Conservation (phyloP, 53 echinoderm and acorn worm species). For the Henricia sp. region DNA sequence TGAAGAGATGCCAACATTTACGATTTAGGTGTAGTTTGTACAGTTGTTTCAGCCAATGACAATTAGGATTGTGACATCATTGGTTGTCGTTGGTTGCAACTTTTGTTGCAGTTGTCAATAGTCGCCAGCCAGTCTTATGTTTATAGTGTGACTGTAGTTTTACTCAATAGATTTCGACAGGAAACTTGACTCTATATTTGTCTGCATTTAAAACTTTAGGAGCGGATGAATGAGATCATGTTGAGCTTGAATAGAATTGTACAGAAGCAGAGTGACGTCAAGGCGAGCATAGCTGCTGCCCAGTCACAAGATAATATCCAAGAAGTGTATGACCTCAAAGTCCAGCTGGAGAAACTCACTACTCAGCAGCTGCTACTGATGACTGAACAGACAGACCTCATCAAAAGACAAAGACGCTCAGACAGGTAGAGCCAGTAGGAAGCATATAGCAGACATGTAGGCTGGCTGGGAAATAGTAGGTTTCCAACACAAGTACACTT, state of each 20-base stretch:
- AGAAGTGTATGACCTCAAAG: constrained; percentile 90
- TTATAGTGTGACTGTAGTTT: too few species aligned
- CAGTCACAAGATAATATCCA: constrained; percentile 86
- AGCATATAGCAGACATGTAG: too few species aligned
- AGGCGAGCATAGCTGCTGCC: constrained; percentile 85
- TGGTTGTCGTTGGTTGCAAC: not conserved
- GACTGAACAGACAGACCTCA: constrained; percentile 98
- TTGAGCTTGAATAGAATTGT: constrained; percentile 74
- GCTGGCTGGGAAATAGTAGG: too few species aligned
- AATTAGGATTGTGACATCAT: too few species aligned
- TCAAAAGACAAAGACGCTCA: constrained; percentile 91
- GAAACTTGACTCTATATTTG: too few species aligned
- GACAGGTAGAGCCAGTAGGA: constrained; percentile 88
- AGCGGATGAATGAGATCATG: constrained; percentile 94
- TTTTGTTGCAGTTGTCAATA: not conserved
- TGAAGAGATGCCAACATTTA: too few species aligned
- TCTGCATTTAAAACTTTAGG: constrained; percentile 58
- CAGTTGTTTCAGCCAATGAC: too few species aligned
- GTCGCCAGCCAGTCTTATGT: too few species aligned
- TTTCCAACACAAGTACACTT: too few species aligned
- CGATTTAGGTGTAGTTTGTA: too few species aligned
- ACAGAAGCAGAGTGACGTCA: constrained; percentile 82
- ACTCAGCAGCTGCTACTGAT: constrained; percentile 95
- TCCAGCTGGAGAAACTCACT: constrained; percentile 94
- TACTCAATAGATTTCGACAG: too few species aligned